phyloP scores from a whole-genome alignment of 2,797 vertebrate genomes.

The Neosilurus mollespiculum region DNA sequence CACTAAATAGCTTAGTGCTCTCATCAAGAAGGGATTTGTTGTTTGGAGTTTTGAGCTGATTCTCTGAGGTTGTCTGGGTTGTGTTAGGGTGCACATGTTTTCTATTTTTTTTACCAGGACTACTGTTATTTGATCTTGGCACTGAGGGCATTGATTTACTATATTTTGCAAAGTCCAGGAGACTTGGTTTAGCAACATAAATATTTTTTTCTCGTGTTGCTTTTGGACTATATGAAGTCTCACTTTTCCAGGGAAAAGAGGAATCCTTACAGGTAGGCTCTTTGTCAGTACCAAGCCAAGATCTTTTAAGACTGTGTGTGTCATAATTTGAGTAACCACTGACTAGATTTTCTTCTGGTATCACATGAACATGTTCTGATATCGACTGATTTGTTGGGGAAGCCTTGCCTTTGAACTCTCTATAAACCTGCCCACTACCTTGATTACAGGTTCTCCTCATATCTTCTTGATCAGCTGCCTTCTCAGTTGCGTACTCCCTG shows the following conservation, averaged over 20 bases:
- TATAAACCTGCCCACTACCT: conserved; percentile 65
- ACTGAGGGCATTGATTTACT: conserved; percentile 73
- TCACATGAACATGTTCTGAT: conserved; percentile 56
- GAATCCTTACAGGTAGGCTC: conserved; percentile 65
- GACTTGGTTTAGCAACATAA: conserved; percentile 71
- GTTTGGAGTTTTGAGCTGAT: conserved; percentile 59
- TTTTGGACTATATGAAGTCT: conserved; percentile 62
- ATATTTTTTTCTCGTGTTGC: conserved; percentile 79
- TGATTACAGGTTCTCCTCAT: conserved; percentile 63
- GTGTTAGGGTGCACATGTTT: conserved; percentile 69
- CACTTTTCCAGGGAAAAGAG: conserved; percentile 59
- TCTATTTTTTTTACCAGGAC: conserved; percentile 73
- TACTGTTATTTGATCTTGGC: conserved; percentile 72
- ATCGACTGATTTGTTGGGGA: conserved; percentile 70
- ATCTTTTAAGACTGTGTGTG: conserved; percentile 76
- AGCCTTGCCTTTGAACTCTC: conserved; percentile 69
- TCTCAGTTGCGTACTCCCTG: conserved; percentile 22
- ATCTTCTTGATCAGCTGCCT: conserved; percentile 61
- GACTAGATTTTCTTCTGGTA: conserved; percentile 15
- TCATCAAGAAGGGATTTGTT: conserved; percentile 73
- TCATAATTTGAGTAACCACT: neutral
- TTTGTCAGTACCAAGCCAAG: conserved; percentile 69
- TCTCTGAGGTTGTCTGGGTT: conserved; percentile 13
- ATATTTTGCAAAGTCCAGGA: conserved; percentile 75
- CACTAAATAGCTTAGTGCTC: conserved; percentile 86